Percentiles rank a stretch among this genome's conserved stretches.
These are phyloP conservation scores for Nemoura dubitans DNA, from an alignment of 2,888 invertebrate genomes.

Conservation along the genomic window DNA sequence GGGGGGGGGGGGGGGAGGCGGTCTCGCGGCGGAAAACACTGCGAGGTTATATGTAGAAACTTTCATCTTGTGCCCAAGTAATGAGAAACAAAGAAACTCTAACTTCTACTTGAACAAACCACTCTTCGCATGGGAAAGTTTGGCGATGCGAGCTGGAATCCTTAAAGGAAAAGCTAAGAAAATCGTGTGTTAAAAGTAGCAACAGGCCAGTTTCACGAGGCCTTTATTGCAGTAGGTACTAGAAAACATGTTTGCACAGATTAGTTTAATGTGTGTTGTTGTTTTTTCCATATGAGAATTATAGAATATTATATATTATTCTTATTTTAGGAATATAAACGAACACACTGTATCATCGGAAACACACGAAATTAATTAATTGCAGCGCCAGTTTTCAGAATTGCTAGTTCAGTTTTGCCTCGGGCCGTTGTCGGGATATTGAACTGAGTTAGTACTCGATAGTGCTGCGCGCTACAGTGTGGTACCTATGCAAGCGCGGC, in stretches of 20 bases:
- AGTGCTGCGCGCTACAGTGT: too few species aligned
- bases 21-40: not conserved
- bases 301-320: not conserved
- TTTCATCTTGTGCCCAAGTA: conserved; percentile 10
- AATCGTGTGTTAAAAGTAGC: not conserved
- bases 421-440: too few species aligned
- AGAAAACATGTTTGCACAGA: too few species aligned
- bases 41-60: conserved; percentile 18
- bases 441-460: too few species aligned
- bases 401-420: too few species aligned
- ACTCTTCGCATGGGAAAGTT: not conserved
- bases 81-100: conserved; percentile 15
- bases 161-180: not conserved
- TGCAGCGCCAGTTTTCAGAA: too few species aligned
- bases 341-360: not conserved
- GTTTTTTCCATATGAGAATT: not conserved
- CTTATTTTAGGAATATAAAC: too few species aligned
- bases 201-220: not conserved
- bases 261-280: too few species aligned
- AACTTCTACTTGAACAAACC: conserved; percentile 8
- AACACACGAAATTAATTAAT: not conserved
- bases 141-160: not conserved
- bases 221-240: not conserved
- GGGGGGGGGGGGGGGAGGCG: not conserved
- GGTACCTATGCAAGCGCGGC: too few species aligned